These are phyloP conservation scores for Drosophila anomalata DNA, from an alignment of 2,888 invertebrate species.

Conservation along the genomic window DNA sequence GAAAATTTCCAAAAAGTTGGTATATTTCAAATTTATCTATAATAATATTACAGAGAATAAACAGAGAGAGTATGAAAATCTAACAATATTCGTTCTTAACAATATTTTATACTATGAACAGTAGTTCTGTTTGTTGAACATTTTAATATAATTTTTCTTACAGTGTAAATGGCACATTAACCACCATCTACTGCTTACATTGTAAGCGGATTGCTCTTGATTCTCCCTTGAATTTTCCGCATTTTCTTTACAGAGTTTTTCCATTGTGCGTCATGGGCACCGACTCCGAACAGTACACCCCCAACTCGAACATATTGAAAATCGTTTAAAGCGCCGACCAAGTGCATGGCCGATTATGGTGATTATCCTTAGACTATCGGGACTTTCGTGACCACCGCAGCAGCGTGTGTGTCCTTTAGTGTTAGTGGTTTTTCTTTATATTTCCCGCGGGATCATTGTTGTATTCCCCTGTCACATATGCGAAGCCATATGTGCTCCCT, in stretches of 20 bases:
- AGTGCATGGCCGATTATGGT: slow-evolving; percentile 80
- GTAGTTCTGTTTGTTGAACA: no score
- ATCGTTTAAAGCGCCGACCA: slow-evolving; percentile 69
- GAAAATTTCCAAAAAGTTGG: slow-evolving; percentile 11
- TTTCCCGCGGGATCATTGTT: slow-evolving; percentile 71
- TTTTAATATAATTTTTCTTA: neutral
- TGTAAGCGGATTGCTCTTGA: slow-evolving; percentile 68
- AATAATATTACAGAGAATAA: neutral
- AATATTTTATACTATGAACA: no score
- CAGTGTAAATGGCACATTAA: slow-evolving; percentile 11
- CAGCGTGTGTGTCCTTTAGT: slow-evolving; percentile 17
- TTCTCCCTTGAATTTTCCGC: slow-evolving; percentile 18
- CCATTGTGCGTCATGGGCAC: slow-evolving; percentile 68
- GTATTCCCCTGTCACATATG: slow-evolving; percentile 34
- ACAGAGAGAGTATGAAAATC: neutral
- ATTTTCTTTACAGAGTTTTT: slow-evolving; percentile 39
- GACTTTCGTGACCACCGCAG: slow-evolving; percentile 54
- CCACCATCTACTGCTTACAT: slow-evolving; percentile 20
- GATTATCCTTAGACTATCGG: slow-evolving; percentile 67
- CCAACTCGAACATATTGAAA: slow-evolving; percentile 65
- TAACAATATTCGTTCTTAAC: no score
- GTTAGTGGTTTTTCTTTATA: slow-evolving; percentile 30
- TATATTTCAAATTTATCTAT: no score
- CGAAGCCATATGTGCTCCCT: slow-evolving; percentile 77
- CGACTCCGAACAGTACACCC: slow-evolving; percentile 27